A percentile compares a stretch with the other conserved stretches of the same genome.
These are phyloP conservation scores for Raja brachyura DNA, from an alignment of 2,113 vertebrate species.

Conservation along the genomic window DNA sequence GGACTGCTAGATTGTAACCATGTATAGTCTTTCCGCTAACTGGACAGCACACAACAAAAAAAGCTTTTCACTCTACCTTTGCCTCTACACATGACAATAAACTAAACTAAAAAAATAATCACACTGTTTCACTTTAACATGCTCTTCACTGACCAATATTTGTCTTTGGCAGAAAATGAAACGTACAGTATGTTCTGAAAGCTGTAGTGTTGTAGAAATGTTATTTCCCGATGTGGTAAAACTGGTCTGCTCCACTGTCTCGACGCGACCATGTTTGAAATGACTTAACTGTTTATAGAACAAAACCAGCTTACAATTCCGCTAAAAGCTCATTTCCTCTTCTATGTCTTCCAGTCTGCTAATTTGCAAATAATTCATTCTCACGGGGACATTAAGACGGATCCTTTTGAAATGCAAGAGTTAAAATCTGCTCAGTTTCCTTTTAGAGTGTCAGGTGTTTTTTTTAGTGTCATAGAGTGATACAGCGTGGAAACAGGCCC, in stretches of 20 bases:
- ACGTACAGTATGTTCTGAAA: not conserved
- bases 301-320: not conserved
- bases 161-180: not conserved
- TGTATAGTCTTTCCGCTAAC: no score
- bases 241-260: not conserved
- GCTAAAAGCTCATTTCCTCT: not conserved
- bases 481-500: no score
- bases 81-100: no score
- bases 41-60: no score
- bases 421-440: not conserved
- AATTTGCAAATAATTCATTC: not conserved
- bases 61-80: no score
- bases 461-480: not conserved
- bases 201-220: not conserved
- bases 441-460: not conserved
- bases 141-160: not conserved
- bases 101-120: no score
- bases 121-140: not conserved
- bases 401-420: not conserved
- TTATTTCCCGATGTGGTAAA: not conserved
- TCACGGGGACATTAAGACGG: not conserved
- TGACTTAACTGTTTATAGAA: not conserved
- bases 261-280: not conserved
- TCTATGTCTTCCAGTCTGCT: not conserved
- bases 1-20: no score